Percentiles rank a stretch among this genome's conserved stretches.
Evolutionary conservation across 2,113 vertebrate genomes (phyloP).

Genomic region (Brachionichthys hirsutus): DNA sequence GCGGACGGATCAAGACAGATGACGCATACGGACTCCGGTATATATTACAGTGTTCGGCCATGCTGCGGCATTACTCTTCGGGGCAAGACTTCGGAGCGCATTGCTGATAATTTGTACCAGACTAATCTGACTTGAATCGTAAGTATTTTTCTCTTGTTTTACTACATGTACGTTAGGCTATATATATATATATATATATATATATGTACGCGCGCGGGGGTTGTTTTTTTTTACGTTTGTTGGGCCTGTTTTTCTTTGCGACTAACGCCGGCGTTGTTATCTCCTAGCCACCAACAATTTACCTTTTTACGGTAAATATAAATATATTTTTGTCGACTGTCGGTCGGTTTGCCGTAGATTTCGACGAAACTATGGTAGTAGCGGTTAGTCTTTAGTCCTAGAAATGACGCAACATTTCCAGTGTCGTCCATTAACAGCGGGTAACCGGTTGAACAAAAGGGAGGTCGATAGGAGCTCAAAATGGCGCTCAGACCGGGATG

Average conservation of each 20-base stretch:
- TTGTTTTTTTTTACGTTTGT: too few relatives aligned
- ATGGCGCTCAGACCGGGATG: slow-evolving; percentile 56
- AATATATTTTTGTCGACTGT: too few relatives aligned
- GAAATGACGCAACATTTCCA: slow-evolving; percentile 53
- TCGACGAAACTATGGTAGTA: too few relatives aligned
- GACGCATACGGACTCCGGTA: slow-evolving; percentile 17
- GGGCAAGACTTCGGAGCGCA: rapidly evolving
- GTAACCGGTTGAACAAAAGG: slow-evolving; percentile 53
- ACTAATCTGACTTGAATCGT: not conserved
- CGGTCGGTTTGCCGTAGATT: too few relatives aligned
- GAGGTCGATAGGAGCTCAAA: slow-evolving; percentile 58
- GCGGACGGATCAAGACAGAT: slow-evolving; percentile 44
- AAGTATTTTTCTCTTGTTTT: slow-evolving; percentile 13
- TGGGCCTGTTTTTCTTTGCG: too few relatives aligned
- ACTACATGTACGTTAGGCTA: too few relatives aligned
- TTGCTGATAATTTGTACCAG: too few relatives aligned
- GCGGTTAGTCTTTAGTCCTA: not conserved
- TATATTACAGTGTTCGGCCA: not conserved
- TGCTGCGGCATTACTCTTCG: rapidly evolving
- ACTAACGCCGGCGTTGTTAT: too few relatives aligned
- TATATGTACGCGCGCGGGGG: too few relatives aligned
- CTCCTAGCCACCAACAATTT: too few relatives aligned
- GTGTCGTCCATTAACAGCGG: slow-evolving; percentile 53
- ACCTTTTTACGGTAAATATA: too few relatives aligned
- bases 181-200: too few relatives aligned